These are phyloP conservation scores for Anseranas semipalmata DNA, from an alignment of 2,113 vertebrate genomes.

Conservation along the genomic window DNA sequence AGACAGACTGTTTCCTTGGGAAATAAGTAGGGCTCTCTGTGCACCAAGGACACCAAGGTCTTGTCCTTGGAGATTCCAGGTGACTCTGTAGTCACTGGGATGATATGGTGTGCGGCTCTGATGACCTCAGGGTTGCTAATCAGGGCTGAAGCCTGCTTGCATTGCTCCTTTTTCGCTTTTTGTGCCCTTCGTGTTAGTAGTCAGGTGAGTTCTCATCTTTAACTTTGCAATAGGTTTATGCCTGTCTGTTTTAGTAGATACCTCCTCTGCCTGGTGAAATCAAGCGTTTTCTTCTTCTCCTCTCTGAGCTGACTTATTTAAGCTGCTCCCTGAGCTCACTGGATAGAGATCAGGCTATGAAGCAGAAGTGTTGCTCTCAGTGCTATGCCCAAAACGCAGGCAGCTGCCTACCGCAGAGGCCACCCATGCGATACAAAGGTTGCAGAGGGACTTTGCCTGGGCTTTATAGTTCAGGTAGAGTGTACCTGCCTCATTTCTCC, in stretches of 20 bases:
- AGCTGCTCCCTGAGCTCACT: not conserved
- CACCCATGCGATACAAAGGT: accelerated
- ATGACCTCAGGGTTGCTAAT: not conserved
- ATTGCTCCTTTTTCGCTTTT: not conserved
- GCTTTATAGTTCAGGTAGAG: not conserved
- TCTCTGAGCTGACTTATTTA: not conserved
- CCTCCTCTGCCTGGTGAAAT: not conserved
- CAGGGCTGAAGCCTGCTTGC: not conserved
- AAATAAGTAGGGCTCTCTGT: not conserved
- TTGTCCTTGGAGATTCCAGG: constrained; percentile 35
- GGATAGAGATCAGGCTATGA: not conserved
- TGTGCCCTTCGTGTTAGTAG: accelerated
- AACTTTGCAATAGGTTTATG: accelerated
- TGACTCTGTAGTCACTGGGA: constrained; percentile 10
- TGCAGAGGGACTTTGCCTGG: not conserved
- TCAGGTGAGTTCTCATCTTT: not conserved
- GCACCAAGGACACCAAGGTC: not conserved
- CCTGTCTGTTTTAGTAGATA: not conserved
- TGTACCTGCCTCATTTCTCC: not conserved
- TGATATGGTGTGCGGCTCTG: not conserved
- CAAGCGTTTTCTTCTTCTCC: not conserved
- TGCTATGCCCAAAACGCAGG: not conserved
- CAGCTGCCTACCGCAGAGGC: accelerated
- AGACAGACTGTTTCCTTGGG: constrained; percentile 45
- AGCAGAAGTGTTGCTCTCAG: not conserved